Conservation (phyloP, 2,113 vertebrate genomes). For the Tympanuchus pallidicinctus region DNA sequence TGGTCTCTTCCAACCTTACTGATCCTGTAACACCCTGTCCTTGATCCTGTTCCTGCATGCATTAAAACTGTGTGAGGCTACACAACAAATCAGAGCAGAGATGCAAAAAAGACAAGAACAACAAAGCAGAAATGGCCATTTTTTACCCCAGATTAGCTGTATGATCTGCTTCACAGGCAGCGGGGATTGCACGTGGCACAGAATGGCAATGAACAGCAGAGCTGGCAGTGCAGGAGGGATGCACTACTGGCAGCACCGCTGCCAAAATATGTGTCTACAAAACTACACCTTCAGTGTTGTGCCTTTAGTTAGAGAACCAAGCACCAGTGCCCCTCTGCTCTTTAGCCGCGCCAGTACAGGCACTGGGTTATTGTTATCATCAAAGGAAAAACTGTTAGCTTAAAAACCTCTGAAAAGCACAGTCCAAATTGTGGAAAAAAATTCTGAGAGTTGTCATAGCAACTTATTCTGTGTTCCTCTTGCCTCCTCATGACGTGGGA, state of each 20-base stretch:
- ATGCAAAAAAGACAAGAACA: not conserved
- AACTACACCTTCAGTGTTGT: not conserved
- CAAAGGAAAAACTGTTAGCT: not conserved
- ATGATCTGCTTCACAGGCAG: not conserved
- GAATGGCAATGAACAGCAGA: not conserved
- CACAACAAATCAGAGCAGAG: not conserved
- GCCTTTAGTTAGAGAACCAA: not conserved
- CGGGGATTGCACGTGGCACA: not conserved
- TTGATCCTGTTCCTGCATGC: not conserved
- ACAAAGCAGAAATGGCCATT: not conserved
- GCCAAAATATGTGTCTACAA: not conserved
- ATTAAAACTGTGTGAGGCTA: not conserved
- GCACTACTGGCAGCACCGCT: not conserved
- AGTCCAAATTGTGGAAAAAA: not conserved
- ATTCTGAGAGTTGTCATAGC: slow-evolving; percentile 12
- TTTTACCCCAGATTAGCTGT: not conserved
- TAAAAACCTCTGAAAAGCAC: not conserved
- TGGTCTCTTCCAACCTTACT: too few species aligned
- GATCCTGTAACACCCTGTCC: not conserved
- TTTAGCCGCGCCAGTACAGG: not conserved
- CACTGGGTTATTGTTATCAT: accelerated
- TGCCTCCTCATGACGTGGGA: not conserved
- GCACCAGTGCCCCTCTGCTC: not conserved
- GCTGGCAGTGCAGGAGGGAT: not conserved
- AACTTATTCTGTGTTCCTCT: not conserved